Conservation (phyloP, 1,140 invertebrate species). For the Apocrypta bakeri region DNA sequence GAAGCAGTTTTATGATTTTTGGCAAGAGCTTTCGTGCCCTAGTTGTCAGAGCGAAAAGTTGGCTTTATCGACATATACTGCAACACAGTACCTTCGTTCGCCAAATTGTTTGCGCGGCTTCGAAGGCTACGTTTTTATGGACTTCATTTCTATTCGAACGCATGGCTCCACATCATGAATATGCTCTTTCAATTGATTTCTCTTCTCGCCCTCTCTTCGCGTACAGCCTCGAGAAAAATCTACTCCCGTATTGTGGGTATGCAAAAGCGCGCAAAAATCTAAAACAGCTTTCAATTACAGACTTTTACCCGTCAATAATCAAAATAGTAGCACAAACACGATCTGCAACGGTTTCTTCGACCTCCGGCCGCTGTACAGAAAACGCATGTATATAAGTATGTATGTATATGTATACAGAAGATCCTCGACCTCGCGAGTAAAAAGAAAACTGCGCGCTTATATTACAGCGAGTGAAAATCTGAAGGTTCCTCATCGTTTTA, state of each 20-base stretch:
- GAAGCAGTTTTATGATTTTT: slow-evolving; percentile 31
- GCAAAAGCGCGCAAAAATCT: too few relatives aligned
- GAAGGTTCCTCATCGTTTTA: not conserved
- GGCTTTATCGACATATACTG: slow-evolving; percentile 29
- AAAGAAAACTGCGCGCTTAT: not conserved
- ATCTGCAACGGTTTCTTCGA: not conserved
- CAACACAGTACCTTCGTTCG: not conserved
- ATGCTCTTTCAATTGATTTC: not conserved
- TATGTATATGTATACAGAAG: not conserved
- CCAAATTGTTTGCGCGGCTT: not conserved
- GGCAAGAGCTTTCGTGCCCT: slow-evolving; percentile 21
- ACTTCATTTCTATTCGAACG: not conserved
- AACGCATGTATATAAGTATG: not conserved
- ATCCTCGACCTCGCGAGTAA: not conserved
- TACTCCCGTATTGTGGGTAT: too few relatives aligned
- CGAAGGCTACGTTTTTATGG: slow-evolving; percentile 6
- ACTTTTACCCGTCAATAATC: not conserved
- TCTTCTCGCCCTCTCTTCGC: not conserved
- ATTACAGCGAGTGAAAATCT: not conserved
- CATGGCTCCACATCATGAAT: too few relatives aligned
- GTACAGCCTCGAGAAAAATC: too few relatives aligned
- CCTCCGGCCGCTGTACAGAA: not conserved
- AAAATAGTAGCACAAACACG: not conserved
- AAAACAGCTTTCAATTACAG: too few relatives aligned
- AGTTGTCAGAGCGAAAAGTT: slow-evolving; percentile 24